Percentiles rank a stretch among this genome's conserved stretches.
These are phyloP conservation scores for Lacerta viridis DNA, from an alignment of 2,797 vertebrate genomes.

Conservation along the genomic window DNA sequence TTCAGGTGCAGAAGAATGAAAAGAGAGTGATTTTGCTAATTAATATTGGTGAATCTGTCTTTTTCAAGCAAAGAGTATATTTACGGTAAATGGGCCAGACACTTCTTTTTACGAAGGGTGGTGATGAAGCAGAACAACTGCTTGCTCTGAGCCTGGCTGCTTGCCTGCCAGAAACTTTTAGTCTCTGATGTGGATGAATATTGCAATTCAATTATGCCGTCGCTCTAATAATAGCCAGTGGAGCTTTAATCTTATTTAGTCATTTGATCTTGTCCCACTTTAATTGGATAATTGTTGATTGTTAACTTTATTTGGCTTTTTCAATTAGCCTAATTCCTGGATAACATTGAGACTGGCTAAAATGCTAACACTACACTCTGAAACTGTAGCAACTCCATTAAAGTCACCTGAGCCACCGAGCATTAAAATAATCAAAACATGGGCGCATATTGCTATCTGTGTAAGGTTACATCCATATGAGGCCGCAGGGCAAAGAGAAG, in stretches of 20 bases:
- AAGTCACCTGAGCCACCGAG: conserved; percentile 49
- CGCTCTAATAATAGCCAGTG: conserved; percentile 64
- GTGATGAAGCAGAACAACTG: conserved; percentile 41
- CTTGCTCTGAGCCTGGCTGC: conserved; percentile 40
- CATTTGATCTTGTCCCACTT: conserved; percentile 66
- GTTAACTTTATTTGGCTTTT: conserved; percentile 74
- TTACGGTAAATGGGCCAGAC: conserved; percentile 18
- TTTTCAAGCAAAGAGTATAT: conserved; percentile 31
- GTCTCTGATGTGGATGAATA: conserved; percentile 57
- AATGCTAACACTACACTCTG: conserved; percentile 50
- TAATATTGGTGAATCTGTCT: neutral
- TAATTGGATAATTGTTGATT: conserved; percentile 68
- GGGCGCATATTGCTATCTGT: neutral
- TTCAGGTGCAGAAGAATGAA: conserved; percentile 19
- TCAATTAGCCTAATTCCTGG: conserved; percentile 74
- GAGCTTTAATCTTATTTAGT: conserved; percentile 66
- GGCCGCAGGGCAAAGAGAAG: neutral
- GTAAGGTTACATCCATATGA: neutral
- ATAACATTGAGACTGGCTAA: conserved; percentile 67
- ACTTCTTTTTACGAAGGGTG: conserved; percentile 3
- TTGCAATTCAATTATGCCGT: conserved; percentile 45
- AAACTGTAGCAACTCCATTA: conserved; percentile 36
- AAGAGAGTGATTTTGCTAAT: conserved; percentile 50
- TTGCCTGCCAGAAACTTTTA: conserved; percentile 48
- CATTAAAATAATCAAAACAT: conserved; percentile 24